Base-by-base conservation (phyloP, 2,113 vertebrate species). In the Gulo gulo region DNA sequence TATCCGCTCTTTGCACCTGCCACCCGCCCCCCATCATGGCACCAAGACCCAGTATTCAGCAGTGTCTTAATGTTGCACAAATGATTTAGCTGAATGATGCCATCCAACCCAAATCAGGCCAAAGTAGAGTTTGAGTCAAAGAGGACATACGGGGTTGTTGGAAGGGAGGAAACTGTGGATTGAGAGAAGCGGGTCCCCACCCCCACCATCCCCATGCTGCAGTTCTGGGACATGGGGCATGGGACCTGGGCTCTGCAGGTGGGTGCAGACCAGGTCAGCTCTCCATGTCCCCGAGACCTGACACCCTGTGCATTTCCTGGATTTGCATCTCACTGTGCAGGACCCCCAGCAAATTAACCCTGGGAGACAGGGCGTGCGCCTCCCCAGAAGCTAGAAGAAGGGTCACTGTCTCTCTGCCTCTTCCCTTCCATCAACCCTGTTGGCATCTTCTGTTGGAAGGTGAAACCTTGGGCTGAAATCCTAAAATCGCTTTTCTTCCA, bases 401-500 rank as follows among this genome's bases (percentile, higher is more conserved):
- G 71, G 4, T 23, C 13, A 24, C 9, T 4, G 1, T 34, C 26
- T 24, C 4, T 10, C 45, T 34, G 59, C 18, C 67, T 57, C 50
- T 26, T 6, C n/a, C 42, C 16, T 4, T 23, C 59, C 7, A 6
- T 6, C 23, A 79, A 24, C n/a, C 61, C 31, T 76, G 5, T 14
- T 21, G 4, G 4, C 23, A 14, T 34, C 55, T 78, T 23, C 87
- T 42, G 10, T 29, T 6, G 34, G 76, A 97, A 96, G 96, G 94
- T 97, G 97, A 95, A 95, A 97, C 97, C 97, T 97, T 91, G 31
- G 97, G 98, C 98, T 97, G 96, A 98, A 98, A 74, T 97, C 83
- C 97, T 97, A 94, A 85, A 87, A 88, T 96, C 97, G 88, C 97
- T 12, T 1, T 97, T 96, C 87, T 65, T 94, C 97, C 97, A 98